phyloP scores from a whole-genome alignment of 2,888 invertebrate species.

The Fissipunctia ypsillon region DNA sequence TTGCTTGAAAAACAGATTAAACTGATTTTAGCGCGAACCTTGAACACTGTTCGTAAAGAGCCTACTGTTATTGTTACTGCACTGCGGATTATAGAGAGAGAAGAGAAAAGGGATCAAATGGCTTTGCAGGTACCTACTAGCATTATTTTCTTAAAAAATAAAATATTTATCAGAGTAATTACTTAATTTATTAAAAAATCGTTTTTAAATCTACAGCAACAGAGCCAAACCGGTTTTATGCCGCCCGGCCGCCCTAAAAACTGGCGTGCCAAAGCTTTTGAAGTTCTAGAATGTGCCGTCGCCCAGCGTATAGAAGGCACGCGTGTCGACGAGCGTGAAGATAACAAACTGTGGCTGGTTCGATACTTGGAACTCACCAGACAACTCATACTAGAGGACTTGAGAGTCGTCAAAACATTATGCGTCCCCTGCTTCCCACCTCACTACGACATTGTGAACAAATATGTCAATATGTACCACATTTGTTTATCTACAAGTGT shows the following conservation, averaged over 20 bases:
- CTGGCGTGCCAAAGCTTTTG: conserved; percentile 96
- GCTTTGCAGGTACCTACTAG: conserved; percentile 91
- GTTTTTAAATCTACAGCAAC: conserved; percentile 87
- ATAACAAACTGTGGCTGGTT: conserved; percentile 99
- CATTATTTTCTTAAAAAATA: not conserved
- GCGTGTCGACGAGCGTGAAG: conserved; percentile 96
- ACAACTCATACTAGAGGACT: conserved; percentile 96
- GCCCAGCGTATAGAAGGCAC: conserved; percentile 97
- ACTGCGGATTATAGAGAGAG: conserved; percentile 98
- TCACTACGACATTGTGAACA: conserved; percentile 97
- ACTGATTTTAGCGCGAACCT: conserved; percentile 96
- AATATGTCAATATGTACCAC: conserved; percentile 98
- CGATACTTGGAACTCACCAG: conserved; percentile 97
- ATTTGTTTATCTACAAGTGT: conserved; percentile 95
- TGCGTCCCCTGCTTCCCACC: conserved; percentile 99
- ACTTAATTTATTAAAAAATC: not conserved
- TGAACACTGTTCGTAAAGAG: conserved; percentile 98
- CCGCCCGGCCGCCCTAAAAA: conserved; percentile 98
- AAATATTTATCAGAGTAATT: too few species aligned
- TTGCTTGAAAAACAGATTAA: conserved; percentile 97
- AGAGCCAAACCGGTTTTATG: conserved; percentile 96
- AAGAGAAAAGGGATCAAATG: conserved; percentile 98
- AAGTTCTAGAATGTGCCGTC: conserved; percentile 94
- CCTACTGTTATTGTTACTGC: conserved; percentile 99
- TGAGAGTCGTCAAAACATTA: conserved; percentile 96